Base-by-base conservation (phyloP, 2,113 vertebrate species). In the Hypomesus transpacificus region DNA sequence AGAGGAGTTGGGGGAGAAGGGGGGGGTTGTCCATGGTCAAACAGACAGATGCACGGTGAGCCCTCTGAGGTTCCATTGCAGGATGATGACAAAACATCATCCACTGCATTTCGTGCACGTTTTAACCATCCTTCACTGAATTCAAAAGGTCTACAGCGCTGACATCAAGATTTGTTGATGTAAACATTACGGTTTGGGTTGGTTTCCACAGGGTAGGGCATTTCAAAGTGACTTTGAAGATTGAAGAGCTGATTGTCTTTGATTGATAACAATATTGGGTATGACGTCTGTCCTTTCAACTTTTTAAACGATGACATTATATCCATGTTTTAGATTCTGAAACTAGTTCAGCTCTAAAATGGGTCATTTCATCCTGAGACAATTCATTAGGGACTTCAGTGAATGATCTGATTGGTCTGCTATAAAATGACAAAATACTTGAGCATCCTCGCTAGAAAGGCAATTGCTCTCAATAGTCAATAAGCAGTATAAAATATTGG, bases 331-430 rank as follows among this genome's bases (percentile, higher is more conserved):
- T 61, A 69, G 64, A 28, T 75, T 79, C 31, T 84, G 80, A 83
- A 85, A 87, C 83, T 86, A 89, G 88, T 89, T 91, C 87, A 88
- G 66, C 75, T 60, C 34, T 66, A 76, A 90, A 88, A 63, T 79
- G 88, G 88, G 89, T 84, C 89, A 81, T 54, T 84, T 88, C 73
- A 67, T 83, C 84, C 83, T 80, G 81, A 87, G 82, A 87, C 77
- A 20, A 82, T 74, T 67, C 87, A 81, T 75, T 61, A 82, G 88
- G 86, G 87, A 87, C 82, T 75, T 76, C 51, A 64, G 67, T n/a
- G 80, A 71, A 80, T 81, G 84, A 76, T 80, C 84, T 84, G 82
- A 80, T 85, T 82, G 59, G 83, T 80, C 76, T 81, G 79, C 78
- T 68, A 57, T 17, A 28, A 66, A 80, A 77, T 80, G 76, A 84